phyloP scores from a whole-genome alignment of 2,888 invertebrate genomes.

The Tetramorium bicarinatum region DNA sequence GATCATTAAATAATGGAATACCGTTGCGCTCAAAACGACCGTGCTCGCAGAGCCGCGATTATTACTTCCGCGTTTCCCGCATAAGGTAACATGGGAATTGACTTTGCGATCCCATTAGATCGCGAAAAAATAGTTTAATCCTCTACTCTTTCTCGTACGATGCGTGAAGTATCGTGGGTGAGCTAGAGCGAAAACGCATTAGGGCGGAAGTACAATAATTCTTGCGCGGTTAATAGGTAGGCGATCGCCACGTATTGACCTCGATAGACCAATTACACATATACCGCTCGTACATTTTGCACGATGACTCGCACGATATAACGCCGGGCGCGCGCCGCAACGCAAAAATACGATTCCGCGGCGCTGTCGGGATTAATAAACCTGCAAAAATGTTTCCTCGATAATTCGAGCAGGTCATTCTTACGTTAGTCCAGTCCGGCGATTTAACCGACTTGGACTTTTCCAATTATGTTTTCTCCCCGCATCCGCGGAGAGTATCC shows the following conservation, averaged over 20 bases:
- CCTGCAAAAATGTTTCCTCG: slow-evolving; percentile 32
- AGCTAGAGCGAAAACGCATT: slow-evolving; percentile 49
- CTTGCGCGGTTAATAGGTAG: slow-evolving; percentile 65
- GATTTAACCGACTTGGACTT: not conserved
- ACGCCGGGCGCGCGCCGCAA: slow-evolving; percentile 23
- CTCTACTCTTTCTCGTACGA: slow-evolving; percentile 39
- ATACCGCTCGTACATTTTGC: slow-evolving; percentile 46
- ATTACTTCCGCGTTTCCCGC: slow-evolving; percentile 67
- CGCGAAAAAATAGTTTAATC: slow-evolving; percentile 53
- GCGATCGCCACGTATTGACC: slow-evolving; percentile 59
- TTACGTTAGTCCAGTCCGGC: not conserved
- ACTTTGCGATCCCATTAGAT: slow-evolving; percentile 51
- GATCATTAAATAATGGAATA: slow-evolving; percentile 60
- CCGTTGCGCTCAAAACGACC: slow-evolving; percentile 50
- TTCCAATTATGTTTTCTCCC: slow-evolving; percentile 30
- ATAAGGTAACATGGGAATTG: slow-evolving; percentile 68
- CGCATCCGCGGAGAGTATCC: not conserved
- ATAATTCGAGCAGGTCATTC: slow-evolving; percentile 35
- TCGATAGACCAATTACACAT: slow-evolving; percentile 65
- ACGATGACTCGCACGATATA: slow-evolving; percentile 54
- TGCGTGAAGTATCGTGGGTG: slow-evolving; percentile 40
- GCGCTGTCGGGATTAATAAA: slow-evolving; percentile 16
- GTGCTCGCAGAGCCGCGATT: slow-evolving; percentile 61
- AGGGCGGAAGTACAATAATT: slow-evolving; percentile 63
- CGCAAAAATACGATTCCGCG: slow-evolving; percentile 45